Evolutionary conservation across 2,797 vertebrate genomes (phyloP), one percentile per base, ranked within the genome.

Genomic region (Catostomus latipinnis): DNA sequence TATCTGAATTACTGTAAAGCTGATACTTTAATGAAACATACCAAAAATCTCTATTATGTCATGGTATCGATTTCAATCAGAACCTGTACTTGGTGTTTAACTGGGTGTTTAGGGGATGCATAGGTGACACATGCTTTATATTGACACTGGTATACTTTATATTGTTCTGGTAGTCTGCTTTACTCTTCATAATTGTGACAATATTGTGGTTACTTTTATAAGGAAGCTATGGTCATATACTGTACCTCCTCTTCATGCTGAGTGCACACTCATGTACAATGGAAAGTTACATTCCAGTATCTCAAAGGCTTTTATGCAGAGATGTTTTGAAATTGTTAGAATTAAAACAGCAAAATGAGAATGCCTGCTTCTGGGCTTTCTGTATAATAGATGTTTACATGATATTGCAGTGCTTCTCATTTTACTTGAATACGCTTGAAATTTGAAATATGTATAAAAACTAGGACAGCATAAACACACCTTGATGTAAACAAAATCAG

Each of bases 191-290:
- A 62, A 13, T 11, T 60, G 12, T 10, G 22, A 11, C 70, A 22
- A 11, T 65, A 4, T 58, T 45, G 22, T 12, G 34, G 9, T 62
- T 68, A 52, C 49, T 58, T 77, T 74, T 58, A 76, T 34, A n/a
- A 57, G 48, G 69, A 65, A 76, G 48, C 48, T 58, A 50, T 70
- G 62, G 80, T 80, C 72, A 69, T 53, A 72, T 71, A 68, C 62
- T 60, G 43, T 67, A 63, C 58, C 60, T 76, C 18, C 52, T 76
- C 68, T 76, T 71, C 71, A 79, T 81, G 70, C 78, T 70, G 67
- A 77, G 83, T 70, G 81, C 74, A 76, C 57, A 80, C 62, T 75
- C 48, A 68, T 43, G 78, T 18, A 49, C 74, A 67, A 48, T 73
- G 46, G 68, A 71, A 69, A 82, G 56, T 74, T 71, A 58, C 46